A percentile compares a stretch with the other conserved stretches of the same genome.
Conservation (phyloP, 2,797 vertebrate genomes). For the Hydrocynus forskahlii region DNA sequence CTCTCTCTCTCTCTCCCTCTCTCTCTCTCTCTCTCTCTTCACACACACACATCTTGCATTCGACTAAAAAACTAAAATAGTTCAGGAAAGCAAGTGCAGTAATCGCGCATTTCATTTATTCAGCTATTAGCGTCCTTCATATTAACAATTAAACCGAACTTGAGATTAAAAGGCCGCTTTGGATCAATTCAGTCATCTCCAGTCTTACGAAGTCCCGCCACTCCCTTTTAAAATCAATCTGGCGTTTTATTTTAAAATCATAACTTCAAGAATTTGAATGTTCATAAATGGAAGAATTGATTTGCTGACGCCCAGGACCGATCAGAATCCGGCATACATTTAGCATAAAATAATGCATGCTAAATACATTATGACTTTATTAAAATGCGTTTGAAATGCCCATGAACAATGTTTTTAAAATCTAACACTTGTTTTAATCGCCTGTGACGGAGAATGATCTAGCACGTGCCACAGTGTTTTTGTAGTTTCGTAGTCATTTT, state of each 20-base stretch:
- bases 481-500: not conserved
- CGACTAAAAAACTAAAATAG: not conserved
- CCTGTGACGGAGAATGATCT: no score
- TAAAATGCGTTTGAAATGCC: no score
- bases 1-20: no score
- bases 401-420: no score
- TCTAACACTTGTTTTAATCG: no score
- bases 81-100: conserved; percentile 27
- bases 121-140: conserved; percentile 2
- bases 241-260: conserved; percentile 22
- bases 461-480: no score
- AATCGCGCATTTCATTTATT: conserved; percentile 13
- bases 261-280: conserved; percentile 28
- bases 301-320: conserved; percentile 31
- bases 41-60: conserved; percentile 22
- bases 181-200: not conserved
- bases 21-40: no score
- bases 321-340: conserved; percentile 27
- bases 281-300: conserved; percentile 40
- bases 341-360: not conserved
- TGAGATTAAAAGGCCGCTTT: conserved; percentile 1
- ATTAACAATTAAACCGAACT: conserved; percentile 29
- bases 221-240: conserved; percentile 1
- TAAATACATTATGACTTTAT: no score
- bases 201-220: not conserved